Evolutionary conservation across 2,113 vertebrate species (phyloP).

Genomic region (Neofelis nebulosa): DNA sequence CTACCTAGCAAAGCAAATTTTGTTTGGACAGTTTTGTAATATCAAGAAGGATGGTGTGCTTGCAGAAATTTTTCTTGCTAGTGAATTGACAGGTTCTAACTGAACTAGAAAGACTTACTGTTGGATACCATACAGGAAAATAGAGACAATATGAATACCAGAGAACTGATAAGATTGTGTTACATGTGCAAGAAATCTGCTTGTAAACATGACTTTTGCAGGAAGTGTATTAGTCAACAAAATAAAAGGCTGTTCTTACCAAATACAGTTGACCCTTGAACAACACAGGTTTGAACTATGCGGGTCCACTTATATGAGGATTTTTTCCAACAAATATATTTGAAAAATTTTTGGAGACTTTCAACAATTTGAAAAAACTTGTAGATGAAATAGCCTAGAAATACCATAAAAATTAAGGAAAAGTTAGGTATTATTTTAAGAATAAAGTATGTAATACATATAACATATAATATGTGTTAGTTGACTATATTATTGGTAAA

Average conservation of each 20-base stretch:
- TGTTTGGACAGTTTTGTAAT: not conserved
- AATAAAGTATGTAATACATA: not conserved
- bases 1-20: conserved; percentile 34
- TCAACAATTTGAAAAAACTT: not conserved
- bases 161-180: conserved; percentile 16
- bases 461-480: not conserved
- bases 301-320: not conserved
- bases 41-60: not conserved
- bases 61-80: conserved; percentile 52
- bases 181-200: not conserved
- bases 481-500: not conserved
- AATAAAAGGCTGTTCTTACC: conserved; percentile 14
- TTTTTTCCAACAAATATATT: not conserved
- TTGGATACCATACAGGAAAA: not conserved
- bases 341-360: not conserved
- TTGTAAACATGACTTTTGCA: conserved; percentile 23
- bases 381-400: not conserved
- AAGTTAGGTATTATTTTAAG: not conserved
- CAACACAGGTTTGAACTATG: not conserved
- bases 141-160: not conserved
- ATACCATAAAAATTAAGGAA: not conserved
- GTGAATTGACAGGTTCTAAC: not conserved
- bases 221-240: conserved; percentile 29
- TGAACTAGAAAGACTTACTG: not conserved
- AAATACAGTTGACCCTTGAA: not conserved